Evolutionary conservation across 1,140 invertebrate species (phyloP).

Genomic region (Nebria ingens): DNA sequence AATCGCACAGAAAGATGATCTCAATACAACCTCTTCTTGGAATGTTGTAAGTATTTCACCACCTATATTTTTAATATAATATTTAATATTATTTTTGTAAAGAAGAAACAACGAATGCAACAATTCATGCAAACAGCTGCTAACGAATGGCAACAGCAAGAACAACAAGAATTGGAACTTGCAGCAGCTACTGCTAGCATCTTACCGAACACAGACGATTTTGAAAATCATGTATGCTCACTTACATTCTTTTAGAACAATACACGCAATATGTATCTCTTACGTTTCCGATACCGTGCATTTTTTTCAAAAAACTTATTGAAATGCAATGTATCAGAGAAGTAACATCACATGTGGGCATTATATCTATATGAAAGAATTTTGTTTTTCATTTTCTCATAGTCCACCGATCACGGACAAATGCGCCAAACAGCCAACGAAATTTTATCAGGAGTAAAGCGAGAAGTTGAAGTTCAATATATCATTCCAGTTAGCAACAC

Average conservation of each 20-base stretch:
- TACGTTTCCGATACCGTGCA: too few species aligned
- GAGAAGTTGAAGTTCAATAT: background rate
- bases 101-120: constrained; percentile 30
- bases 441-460: background rate
- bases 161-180: constrained; percentile 27
- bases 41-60: constrained; percentile 30
- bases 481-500: background rate
- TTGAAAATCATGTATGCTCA: background rate
- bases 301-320: too few species aligned
- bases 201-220: constrained; percentile 6
- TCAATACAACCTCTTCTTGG: constrained; percentile 29
- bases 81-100: constrained; percentile 12
- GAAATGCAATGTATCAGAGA: too few species aligned
- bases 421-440: background rate
- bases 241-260: too few species aligned
- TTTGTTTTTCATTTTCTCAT: too few species aligned
- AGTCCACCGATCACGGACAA: background rate
- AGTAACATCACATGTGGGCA: too few species aligned
- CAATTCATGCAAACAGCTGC: constrained; percentile 25
- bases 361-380: too few species aligned
- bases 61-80: constrained; percentile 6
- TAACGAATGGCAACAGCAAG: constrained; percentile 19
- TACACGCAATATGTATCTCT: too few species aligned
- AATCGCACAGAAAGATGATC: constrained; percentile 50
- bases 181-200: constrained; percentile 34